phyloP scores from a whole-genome alignment of 2,113 vertebrate genomes.

The Macaca mulatta region DNA sequence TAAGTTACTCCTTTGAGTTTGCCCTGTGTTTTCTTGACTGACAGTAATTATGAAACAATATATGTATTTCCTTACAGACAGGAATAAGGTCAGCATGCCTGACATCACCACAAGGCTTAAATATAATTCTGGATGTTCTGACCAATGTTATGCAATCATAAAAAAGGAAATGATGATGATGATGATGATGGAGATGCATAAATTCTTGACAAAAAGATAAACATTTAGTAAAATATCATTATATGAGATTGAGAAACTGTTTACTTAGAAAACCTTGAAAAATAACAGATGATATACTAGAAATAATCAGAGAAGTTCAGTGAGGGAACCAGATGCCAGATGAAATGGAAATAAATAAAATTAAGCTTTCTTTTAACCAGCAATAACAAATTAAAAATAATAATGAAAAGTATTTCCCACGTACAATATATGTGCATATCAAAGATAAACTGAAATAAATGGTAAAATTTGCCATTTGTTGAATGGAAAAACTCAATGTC shows the following conservation, averaged over 20 bases:
- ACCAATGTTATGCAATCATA: not conserved
- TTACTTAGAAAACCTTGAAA: slow-evolving; percentile 38
- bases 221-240: not conserved
- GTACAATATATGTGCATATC: not conserved
- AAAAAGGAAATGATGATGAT: not conserved
- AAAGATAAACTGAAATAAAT: slow-evolving; percentile 34
- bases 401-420: not conserved
- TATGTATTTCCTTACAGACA: not conserved
- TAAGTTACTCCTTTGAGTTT: not conserved
- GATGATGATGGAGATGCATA: not conserved
- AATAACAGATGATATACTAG: not conserved
- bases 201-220: not conserved
- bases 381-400: not conserved
- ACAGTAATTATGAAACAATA: not conserved
- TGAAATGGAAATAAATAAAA: slow-evolving; percentile 3
- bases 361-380: slow-evolving; percentile 9
- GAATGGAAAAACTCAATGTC: not conserved
- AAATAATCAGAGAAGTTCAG: slow-evolving; percentile 19
- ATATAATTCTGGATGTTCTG: slow-evolving; percentile 11
- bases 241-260: not conserved
- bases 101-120: not conserved
- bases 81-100: not conserved
- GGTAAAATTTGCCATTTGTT: not conserved
- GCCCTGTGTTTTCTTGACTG: not conserved
- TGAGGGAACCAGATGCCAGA: not conserved